Base-by-base conservation (phyloP, 2,888 invertebrate genomes). In the Poecilus cupreus region DNA sequence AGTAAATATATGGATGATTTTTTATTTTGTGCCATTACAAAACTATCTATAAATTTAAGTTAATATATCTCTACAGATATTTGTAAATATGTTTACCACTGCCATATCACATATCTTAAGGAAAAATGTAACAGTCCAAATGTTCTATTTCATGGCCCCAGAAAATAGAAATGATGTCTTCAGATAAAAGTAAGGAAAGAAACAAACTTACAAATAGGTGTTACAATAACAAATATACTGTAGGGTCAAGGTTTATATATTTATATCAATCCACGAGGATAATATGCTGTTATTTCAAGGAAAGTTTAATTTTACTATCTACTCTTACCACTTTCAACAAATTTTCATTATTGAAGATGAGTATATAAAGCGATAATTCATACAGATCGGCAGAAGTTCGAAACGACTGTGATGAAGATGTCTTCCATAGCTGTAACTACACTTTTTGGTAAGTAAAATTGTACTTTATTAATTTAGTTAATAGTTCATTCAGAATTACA, bases 401-500 rank as follows among this genome's bases (percentile, higher is more conserved):
- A 20, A 32, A 51, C 49, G 49, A 24, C 51, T 43, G 49, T 74
- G 20, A 51, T 74, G n/a, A 74, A 10, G 49, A 74, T 74, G 74
- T 18, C 49, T 74, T 26, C 13, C 13, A 22, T 26, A 26, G 26
- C 49, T 51, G 10, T 49, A n/a, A n/a, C n/a, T n/a, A n/a, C n/a
- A n/a, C 24, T 74, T 49, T 26, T 74, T 51, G 74, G 74, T 74
- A 74, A 74, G 74, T 74, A n/a, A 43, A 43, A 11, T n/a, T 11
- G 10, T 43, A 32, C 0, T 32, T 32, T 6, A 32, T 32, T 32
- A 32, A 6, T 32, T 32, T 32, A 1, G 8, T n/a, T n/a, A n/a
- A n/a, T n/a, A n/a, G n/a, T 60, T 13, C 26, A 26, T 24, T 60
- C 24, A 26, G 24, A 60, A 60, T 60, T 26, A 24, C 26, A 26